Evolutionary conservation across 1,140 invertebrate genomes (phyloP).

Genomic region (Panulirus ornatus): DNA sequence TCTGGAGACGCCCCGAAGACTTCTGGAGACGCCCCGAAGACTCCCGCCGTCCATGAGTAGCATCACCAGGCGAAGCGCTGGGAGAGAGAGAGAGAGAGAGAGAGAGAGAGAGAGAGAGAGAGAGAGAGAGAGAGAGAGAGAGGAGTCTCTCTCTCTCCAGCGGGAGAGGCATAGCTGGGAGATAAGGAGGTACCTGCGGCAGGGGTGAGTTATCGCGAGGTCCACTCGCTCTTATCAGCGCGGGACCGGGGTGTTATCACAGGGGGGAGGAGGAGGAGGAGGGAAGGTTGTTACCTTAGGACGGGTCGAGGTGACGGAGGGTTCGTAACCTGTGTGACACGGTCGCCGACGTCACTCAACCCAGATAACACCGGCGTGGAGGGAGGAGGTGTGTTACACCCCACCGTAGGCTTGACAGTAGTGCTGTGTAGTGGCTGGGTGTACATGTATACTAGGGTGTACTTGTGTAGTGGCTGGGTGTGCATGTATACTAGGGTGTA

Average conservation of each 20-base stretch:
- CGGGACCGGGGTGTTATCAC: neutral
- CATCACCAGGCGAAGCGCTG: too few species aligned
- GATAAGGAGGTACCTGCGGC: neutral
- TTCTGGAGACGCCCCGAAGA: too few species aligned
- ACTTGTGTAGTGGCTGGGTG: too few species aligned
- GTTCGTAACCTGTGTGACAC: neutral
- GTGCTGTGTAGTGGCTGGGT: too few species aligned
- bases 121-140: constrained; percentile 2
- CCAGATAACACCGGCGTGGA: neutral
- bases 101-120: neutral
- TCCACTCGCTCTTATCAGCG: constrained; percentile 14
- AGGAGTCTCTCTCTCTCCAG: constrained; percentile 15
- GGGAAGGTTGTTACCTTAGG: constrained; percentile 6
- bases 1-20: too few species aligned
- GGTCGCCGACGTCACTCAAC: neutral
- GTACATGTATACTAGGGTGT: too few species aligned
- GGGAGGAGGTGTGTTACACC: too few species aligned
- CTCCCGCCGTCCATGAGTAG: too few species aligned
- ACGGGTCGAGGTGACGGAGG: neutral
- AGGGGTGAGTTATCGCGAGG: neutral
- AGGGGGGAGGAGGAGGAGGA: too few species aligned
- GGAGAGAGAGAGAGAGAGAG: neutral
- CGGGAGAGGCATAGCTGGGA: constrained; percentile 19
- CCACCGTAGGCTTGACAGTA: too few species aligned
- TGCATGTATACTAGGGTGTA: too few species aligned